Conservation (phyloP, 2,797 vertebrate genomes). For the Peromyscus eremicus region DNA sequence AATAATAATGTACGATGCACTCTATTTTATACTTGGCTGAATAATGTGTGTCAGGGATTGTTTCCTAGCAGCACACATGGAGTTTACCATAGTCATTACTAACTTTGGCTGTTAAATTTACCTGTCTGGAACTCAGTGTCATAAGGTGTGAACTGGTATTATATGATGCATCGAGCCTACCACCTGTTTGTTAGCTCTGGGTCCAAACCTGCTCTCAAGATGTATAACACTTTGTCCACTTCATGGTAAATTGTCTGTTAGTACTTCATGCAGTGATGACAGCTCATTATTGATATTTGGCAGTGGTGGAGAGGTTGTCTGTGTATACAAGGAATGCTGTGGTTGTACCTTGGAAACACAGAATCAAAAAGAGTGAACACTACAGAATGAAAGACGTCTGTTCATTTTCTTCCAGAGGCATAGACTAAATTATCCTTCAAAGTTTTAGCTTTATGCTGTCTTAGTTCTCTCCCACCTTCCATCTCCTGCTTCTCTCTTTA, state of each 20-base stretch:
- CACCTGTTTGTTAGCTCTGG: neutral
- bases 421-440: neutral
- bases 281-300: neutral
- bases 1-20: neutral
- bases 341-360: neutral
- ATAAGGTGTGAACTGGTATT: neutral
- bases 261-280: neutral
- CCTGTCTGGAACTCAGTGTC: neutral
- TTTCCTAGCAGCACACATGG: neutral
- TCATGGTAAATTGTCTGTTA: neutral
- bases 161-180: neutral
- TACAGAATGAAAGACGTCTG: neutral
- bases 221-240: neutral
- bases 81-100: neutral
- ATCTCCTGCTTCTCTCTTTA: neutral
- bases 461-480: neutral
- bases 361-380: neutral
- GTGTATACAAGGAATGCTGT: neutral
- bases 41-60: neutral
- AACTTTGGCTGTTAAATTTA: neutral
- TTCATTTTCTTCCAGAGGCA: neutral
- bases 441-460: neutral
- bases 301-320: neutral
- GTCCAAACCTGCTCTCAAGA: neutral
- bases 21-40: conserved; percentile 1